Conservation (phyloP, 2,888 invertebrate genomes). For the Andricus curvator region DNA sequence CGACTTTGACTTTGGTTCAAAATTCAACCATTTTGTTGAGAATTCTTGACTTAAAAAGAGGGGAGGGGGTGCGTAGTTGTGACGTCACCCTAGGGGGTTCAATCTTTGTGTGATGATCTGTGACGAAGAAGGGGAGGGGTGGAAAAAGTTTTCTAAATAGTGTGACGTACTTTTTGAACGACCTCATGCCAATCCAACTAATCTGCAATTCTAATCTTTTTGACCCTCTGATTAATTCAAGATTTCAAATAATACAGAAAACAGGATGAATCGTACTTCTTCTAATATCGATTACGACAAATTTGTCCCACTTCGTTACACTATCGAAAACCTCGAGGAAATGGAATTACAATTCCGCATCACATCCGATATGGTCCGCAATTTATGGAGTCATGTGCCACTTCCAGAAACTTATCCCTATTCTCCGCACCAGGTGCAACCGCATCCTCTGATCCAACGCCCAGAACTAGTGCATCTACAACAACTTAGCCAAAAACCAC, state of each 20-base stretch:
- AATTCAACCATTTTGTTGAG: too few relatives aligned
- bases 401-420: constrained; percentile 38
- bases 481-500: constrained; percentile 10
- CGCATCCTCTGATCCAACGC: not conserved
- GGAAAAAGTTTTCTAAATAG: too few relatives aligned
- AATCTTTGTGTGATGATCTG: too few relatives aligned
- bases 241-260: not conserved
- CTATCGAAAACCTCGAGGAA: constrained; percentile 65
- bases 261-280: not conserved
- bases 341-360: constrained; percentile 67
- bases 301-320: constrained; percentile 58
- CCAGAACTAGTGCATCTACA: not conserved
- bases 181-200: not conserved
- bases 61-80: too few relatives aligned
- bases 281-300: constrained; percentile 46
- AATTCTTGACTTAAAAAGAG: too few relatives aligned
- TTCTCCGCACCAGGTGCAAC: constrained; percentile 21
- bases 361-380: constrained; percentile 61
- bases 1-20: too few relatives aligned
- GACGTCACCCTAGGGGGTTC: too few relatives aligned
- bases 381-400: constrained; percentile 60
- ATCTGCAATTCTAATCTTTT: not conserved
- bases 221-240: not conserved
- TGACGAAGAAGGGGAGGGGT: too few relatives aligned
- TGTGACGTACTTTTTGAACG: too few relatives aligned